Evolutionary conservation across 2,113 vertebrate genomes (phyloP), one percentile per base, ranked within the genome.

Genomic region (Calonectris borealis): DNA sequence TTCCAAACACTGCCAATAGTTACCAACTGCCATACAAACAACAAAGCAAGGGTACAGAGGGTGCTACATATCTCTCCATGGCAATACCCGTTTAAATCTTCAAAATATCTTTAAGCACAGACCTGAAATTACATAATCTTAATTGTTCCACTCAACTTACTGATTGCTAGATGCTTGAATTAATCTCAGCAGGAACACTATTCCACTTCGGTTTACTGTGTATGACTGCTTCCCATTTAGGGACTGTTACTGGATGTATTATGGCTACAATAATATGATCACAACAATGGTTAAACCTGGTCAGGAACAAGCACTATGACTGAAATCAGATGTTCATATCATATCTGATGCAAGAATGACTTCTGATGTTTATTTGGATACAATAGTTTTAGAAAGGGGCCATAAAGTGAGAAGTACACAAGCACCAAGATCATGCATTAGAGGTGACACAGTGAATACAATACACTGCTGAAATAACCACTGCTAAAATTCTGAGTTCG

Each of bases 31-130:
- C 40, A 62, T 1, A 27, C 24, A 54, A 71, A 31, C 44, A 71
- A 52, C 48, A 69, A 64, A 52, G 27, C 57, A 51, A 46, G 36
- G 42, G n/a, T 17, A 77, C 14, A 42, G 36, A 29, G 29, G 17
- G 25, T 78, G 42, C 16, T 19, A 11, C 0, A 0, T 1, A 15
- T 4, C 46, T 65, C 55, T 44, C 20, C 73, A 46, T 19, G 12
- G 65, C 24, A 40, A 65, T 2, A 80, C 29, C 36, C 14, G 10
- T 32, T 71, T 66, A 18, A 6, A 75, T 58, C n/a, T 52, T 38
- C 46, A 54, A 71, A 75, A 32, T 26, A 52, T 7, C 68, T 80
- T 83, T 72, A 64, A 52, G 31, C 8, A 57, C 13, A 51, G 18
- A 40, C 11, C 10, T 69, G 44, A 54, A 76, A 87, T 76, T 16